These are phyloP conservation scores for Australoheros scitulus DNA, from an alignment of 2,113 vertebrate genomes.

Conservation along the genomic window DNA sequence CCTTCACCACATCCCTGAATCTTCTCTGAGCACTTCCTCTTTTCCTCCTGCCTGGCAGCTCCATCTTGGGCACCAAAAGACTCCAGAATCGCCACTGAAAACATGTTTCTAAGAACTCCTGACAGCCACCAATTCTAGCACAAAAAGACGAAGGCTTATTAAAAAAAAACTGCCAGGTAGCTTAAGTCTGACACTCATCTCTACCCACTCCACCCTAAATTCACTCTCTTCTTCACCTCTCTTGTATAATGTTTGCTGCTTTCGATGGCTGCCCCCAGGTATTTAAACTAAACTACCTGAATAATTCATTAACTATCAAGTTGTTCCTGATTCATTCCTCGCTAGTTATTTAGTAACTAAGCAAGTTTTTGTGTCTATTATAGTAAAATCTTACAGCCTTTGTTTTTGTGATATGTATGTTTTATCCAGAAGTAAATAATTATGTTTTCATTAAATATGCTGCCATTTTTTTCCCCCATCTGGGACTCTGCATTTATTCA, in stretches of 20 bases:
- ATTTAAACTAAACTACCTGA: neutral
- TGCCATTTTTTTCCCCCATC: neutral
- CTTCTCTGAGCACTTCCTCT: neutral
- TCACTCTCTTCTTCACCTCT: neutral
- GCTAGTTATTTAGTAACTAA: neutral
- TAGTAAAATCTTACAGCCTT: neutral
- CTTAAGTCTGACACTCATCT: too few relatives aligned
- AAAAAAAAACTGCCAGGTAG: too few relatives aligned
- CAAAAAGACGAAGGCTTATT: too few relatives aligned
- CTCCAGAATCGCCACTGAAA: too few relatives aligned
- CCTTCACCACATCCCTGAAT: neutral
- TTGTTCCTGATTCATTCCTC: neutral
- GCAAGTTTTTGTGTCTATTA: neutral
- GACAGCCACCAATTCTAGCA: too few relatives aligned
- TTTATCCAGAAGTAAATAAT: slow-evolving; percentile 1
- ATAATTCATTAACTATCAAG: neutral
- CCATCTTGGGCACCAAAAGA: neutral
- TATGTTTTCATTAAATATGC: neutral
- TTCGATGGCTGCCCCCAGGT: neutral
- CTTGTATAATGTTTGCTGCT: neutral
- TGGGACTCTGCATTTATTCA: neutral
- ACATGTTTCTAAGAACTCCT: too few relatives aligned
- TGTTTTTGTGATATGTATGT: neutral
- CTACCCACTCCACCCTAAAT: neutral
- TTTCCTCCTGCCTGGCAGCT: neutral